A percentile compares a stretch with the other conserved stretches of the same genome.
Conservation (phyloP, 2,797 vertebrate genomes). For the Xenentodon cancila region DNA sequence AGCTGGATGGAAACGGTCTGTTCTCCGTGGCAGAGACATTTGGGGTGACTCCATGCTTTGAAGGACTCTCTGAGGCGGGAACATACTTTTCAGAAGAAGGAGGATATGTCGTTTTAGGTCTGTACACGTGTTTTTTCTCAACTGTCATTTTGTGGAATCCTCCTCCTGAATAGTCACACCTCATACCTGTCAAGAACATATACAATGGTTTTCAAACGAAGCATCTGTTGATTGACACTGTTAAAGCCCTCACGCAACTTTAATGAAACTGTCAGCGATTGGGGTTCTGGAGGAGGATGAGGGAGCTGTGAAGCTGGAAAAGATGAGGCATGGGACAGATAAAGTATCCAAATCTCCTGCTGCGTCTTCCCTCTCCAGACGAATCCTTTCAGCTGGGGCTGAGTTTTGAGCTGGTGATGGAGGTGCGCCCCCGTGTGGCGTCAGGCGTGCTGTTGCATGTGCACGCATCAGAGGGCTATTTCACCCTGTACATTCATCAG, state of each 20-base stretch:
- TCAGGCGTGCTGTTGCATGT: conserved; percentile 90
- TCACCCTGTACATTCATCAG: conserved; percentile 88
- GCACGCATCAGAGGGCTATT: conserved; percentile 79
- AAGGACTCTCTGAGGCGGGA: conserved; percentile 89
- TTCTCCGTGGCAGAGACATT: conserved; percentile 84
- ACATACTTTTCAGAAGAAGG: conserved; percentile 93
- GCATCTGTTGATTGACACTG: no score
- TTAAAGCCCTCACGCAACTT: no score
- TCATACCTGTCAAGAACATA: no score
- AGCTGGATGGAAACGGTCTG: conserved; percentile 86
- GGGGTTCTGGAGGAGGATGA: no score
- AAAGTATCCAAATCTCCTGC: no score
- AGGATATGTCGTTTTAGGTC: conserved; percentile 92
- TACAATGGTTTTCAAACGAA: no score
- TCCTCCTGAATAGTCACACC: no score
- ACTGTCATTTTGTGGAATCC: no score
- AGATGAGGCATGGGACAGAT: no score
- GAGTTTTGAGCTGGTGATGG: conserved; percentile 90
- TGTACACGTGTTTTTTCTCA: neutral
- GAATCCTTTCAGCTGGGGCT: conserved; percentile 88
- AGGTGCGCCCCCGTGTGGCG: conserved; percentile 90
- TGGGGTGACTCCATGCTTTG: conserved; percentile 93
- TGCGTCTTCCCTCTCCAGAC: conserved; percentile 71
- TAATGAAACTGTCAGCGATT: no score
- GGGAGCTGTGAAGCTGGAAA: no score